Base-by-base conservation (phyloP, 2,797 vertebrate genomes). In the Crocodylus rhombifer region DNA sequence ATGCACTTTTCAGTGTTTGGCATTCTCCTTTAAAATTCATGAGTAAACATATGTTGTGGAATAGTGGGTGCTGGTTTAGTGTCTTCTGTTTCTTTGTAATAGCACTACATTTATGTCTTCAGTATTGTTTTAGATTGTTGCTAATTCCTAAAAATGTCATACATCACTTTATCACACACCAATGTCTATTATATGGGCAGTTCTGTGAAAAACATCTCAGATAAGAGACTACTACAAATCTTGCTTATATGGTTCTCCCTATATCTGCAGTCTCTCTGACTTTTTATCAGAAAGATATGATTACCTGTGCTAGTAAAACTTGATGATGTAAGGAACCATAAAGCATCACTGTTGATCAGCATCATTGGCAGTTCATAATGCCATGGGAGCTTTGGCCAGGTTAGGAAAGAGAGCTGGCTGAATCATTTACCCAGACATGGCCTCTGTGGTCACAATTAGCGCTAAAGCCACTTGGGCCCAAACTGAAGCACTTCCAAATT, bases 1-100 rank as follows among this genome's bases (percentile, higher is more conserved):
- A 26, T 30, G 21, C 67, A 57, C 79, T 81, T 89, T 84, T 83
- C 81, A 84, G 20, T 55, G 15, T 60, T 96, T 91, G 75, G 73
- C 65, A 64, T 16, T 26, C 63, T 86, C 14, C 2, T 9, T 89
- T 63, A 64, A 78, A 90, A 77, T 88, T 87, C 80, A 86, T 86
- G 55, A 82, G 82, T 69, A 56, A 28, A 33, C 36, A 57, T 85
- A 28, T 80, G 82, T 73, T 91, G 17, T 60, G 74, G 79, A 51
- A 63, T 51, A 26, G 30, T 2, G 21, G 6, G 56, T 76, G 51
- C 84, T 56, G 61, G 82, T 76, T 16, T 69, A 84, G 92, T 79
- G 77, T 56, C 62, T 25, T 30, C 56, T 30, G 6, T 78, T 92
- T 89, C 36, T 23, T 76, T 84, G 10, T 28, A 33, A 42, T 63